Evolutionary conservation across 1,140 invertebrate genomes (phyloP), one percentile per base, ranked within the genome.

Genomic region (Drosophila tsacasi): DNA sequence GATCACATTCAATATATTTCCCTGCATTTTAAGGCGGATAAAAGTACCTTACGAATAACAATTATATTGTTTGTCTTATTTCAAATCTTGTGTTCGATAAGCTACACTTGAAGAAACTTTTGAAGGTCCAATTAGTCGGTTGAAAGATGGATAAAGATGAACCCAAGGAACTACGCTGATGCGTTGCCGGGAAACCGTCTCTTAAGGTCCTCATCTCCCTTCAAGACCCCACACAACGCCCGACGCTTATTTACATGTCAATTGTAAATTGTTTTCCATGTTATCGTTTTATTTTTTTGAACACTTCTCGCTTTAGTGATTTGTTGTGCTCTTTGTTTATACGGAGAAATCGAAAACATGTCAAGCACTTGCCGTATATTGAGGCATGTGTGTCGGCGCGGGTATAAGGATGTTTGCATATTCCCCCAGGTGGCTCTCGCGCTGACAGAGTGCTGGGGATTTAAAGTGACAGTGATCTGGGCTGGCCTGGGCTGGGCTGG

Each of bases 221-320:
- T 15, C 5, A n/a, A 57, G 19, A 5, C 10, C 44, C 39, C 39
- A n/a, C 17, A 17, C 47, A 27, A 23, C 3, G 25, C n/a, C 46
- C 60, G 13, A 40, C 30, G 47, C 66, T 79, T 89, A 90, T 90
- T 82, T 90, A 90, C 85, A 90, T 90, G 85, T 90, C 85, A 90
- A 90, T 85, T 90, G 79, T 90, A 90, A 90, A 90, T 90, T 90
- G 85, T 90, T 91, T 90, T 73, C 39, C 85, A 52, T 90, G 85
- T 90, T 89, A 69, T 82, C 75, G 64, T 68, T 62, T 42, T 49
- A 57, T 66, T 46, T 69, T 39, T 52, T 49, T 40, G 65, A 55
- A 78, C 75, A 77, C 75, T 77, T 72, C 64, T 72, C 75, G 55
- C 76, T 79, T 77, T 81, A 47, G 78, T 72, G 57, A 65, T 66